Evolutionary conservation across 53 echinoderm and acorn worm species (phyloP), one percentile per base, ranked within the genome.

Genomic region (Pentamera pediparva): DNA sequence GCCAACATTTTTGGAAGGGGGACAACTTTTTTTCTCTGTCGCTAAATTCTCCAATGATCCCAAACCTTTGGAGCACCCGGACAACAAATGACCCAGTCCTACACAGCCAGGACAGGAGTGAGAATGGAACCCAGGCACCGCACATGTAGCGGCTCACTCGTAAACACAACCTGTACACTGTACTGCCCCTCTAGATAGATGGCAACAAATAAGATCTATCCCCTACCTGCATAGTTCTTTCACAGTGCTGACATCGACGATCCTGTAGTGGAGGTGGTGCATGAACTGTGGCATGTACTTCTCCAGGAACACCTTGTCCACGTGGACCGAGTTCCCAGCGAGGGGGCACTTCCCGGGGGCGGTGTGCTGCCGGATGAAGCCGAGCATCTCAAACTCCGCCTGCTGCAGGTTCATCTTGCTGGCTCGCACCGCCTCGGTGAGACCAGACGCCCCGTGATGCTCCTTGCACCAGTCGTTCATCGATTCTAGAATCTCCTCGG

Each of bases 141-240:
- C n/a, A n/a, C n/a, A n/a, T n/a, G n/a, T n/a, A n/a, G n/a, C n/a
- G n/a, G n/a, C n/a, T n/a, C n/a, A n/a, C n/a, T n/a, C n/a, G n/a
- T n/a, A n/a, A n/a, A n/a, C n/a, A n/a, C n/a, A n/a, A n/a, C n/a
- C n/a, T n/a, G n/a, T n/a, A n/a, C n/a, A n/a, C n/a, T n/a, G n/a
- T n/a, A n/a, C n/a, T n/a, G n/a, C n/a, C n/a, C n/a, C n/a, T n/a
- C n/a, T n/a, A n/a, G n/a, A n/a, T n/a, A n/a, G n/a, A n/a, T n/a
- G n/a, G n/a, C n/a, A n/a, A n/a, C n/a, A n/a, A n/a, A n/a, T n/a
- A n/a, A n/a, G n/a, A n/a, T n/a, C 11, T 21, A 12, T n/a, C 12
- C 55, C 2, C 6, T 75, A 93, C 96, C 96, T 87, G 96, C 96
- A 95, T 15, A 95, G 83, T 64, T 95, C 96, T 65, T 95, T 95